Conservation (phyloP, 64 coral and sea anemone species). For the Dendronephthya gigantea region DNA sequence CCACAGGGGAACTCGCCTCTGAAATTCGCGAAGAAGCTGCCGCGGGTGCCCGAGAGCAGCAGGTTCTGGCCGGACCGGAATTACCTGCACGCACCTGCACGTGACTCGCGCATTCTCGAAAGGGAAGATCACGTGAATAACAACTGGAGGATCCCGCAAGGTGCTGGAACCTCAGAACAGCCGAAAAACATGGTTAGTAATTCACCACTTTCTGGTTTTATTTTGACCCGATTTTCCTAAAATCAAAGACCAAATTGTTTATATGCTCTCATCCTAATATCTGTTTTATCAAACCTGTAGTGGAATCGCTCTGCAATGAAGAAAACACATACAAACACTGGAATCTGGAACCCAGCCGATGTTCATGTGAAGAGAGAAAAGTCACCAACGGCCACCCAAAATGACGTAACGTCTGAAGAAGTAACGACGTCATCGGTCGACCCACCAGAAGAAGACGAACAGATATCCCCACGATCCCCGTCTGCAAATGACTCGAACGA, state of each 20-base stretch:
- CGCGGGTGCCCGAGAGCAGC: not conserved
- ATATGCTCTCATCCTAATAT: too few relatives aligned
- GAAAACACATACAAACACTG: not conserved
- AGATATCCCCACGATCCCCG: not conserved
- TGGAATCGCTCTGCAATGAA: not conserved
- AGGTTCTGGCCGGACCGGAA: not conserved
- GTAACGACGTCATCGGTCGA: not conserved
- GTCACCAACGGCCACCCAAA: not conserved
- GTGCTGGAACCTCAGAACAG: not conserved
- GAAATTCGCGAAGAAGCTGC: not conserved
- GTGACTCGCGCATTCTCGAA: not conserved
- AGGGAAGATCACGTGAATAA: not conserved
- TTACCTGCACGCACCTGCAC: not conserved
- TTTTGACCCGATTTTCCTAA: too few relatives aligned
- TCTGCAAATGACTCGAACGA: not conserved
- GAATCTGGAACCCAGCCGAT: not conserved
- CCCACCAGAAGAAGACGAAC: not conserved
- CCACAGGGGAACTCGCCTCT: not conserved
- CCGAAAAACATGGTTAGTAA: not conserved
- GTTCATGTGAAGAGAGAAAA: conserved; percentile 2
- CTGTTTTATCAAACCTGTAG: too few relatives aligned
- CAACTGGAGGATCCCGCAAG: not conserved
- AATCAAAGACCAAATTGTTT: too few relatives aligned
- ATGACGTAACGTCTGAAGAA: not conserved
- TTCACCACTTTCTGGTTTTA: not conserved